A percentile compares a stretch with the other conserved stretches of the same genome.
Conservation (phyloP, 2,113 vertebrate genomes). For the Festucalex cinctus region DNA sequence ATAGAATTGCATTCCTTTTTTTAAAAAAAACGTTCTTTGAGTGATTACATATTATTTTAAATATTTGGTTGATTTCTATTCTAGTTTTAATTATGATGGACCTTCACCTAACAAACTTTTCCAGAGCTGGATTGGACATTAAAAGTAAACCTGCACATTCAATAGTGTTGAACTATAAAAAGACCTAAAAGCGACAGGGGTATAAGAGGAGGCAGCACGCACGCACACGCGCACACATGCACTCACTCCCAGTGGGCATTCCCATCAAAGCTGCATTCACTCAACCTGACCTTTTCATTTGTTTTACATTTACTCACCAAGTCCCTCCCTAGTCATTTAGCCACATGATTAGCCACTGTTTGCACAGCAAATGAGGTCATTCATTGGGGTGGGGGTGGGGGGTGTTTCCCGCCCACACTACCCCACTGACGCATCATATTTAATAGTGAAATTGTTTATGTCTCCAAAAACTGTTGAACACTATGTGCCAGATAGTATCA, state of each 20-base stretch:
- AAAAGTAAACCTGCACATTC: neutral
- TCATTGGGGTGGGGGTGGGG: no score
- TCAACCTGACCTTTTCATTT: constrained; percentile 58
- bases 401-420: no score
- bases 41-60: no score
- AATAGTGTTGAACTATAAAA: neutral
- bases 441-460: neutral
- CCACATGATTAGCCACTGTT: constrained; percentile 2
- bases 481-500: neutral
- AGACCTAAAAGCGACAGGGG: neutral
- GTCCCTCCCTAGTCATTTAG: constrained; percentile 18
- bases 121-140: no score
- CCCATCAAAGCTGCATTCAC: constrained; percentile 59
- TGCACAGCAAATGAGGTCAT: neutral
- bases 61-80: no score
- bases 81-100: neutral
- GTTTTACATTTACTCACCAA: constrained; percentile 26
- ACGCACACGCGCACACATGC: neutral
- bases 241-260: constrained; percentile 35
- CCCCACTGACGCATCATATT: neutral
- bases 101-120: no score
- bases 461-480: neutral
- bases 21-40: no score
- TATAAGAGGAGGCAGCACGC: neutral
- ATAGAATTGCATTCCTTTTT: no score